Evolutionary conservation across 35 echinoderm and acorn worm species (phyloP).

Genomic region (Stichopus chloronotus): DNA sequence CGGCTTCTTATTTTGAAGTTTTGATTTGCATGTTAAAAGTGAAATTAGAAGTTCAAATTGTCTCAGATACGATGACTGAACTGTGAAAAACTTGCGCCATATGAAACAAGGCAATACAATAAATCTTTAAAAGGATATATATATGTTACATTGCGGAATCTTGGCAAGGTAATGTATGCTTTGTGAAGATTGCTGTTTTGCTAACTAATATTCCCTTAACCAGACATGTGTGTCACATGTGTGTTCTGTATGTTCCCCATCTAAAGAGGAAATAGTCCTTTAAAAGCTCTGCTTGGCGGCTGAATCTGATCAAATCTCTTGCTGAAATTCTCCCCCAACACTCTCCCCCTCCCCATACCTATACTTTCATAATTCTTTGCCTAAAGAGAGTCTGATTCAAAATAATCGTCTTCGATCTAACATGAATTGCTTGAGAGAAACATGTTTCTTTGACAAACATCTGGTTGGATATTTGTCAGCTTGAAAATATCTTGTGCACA

Average conservation of each 20-base stretch:
- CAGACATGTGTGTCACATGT: constrained; percentile 54
- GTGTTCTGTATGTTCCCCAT: constrained; percentile 49
- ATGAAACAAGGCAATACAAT: neutral
- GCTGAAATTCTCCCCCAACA: neutral
- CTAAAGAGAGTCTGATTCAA: constrained; percentile 17
- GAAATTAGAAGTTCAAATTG: neutral
- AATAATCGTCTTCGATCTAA: constrained; percentile 47
- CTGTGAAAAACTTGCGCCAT: too few species aligned
- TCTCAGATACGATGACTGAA: too few species aligned
- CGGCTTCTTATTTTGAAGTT: neutral
- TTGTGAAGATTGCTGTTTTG: constrained; percentile 66
- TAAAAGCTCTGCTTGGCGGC: constrained; percentile 52
- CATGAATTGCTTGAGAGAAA: constrained; percentile 41
- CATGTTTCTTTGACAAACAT: neutral
- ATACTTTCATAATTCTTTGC: neutral
- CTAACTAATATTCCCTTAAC: constrained; percentile 50
- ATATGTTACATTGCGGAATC: neutral
- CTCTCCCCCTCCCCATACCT: neutral
- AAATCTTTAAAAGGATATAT: neutral
- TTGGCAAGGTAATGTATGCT: constrained; percentile 40
- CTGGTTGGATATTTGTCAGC: neutral
- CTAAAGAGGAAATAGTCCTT: constrained; percentile 1
- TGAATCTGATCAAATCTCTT: constrained; percentile 53
- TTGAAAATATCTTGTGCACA: constrained; percentile 15
- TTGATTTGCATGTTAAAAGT: constrained; percentile 27